phyloP scores from a whole-genome alignment of 2,888 invertebrate genomes.

The Plutella xylostella region DNA sequence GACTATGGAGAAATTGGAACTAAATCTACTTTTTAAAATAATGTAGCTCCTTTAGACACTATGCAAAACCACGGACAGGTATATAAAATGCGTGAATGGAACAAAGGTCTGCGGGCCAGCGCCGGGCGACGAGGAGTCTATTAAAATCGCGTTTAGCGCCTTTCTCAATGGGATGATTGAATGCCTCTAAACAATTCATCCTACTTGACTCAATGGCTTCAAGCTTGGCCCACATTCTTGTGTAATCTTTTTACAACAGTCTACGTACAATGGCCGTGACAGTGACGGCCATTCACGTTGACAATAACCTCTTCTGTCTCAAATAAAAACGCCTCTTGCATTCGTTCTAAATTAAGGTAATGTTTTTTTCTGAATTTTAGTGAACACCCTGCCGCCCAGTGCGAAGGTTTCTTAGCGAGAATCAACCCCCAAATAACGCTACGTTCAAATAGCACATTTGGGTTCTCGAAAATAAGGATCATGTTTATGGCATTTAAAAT shows the following conservation, averaged over 20 bases:
- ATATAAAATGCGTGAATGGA: slow-evolving; percentile 38
- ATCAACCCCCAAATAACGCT: too few relatives aligned
- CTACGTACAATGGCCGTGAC: slow-evolving; percentile 40
- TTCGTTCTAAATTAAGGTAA: slow-evolving; percentile 58
- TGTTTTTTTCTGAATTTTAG: slow-evolving; percentile 48
- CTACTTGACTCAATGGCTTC: slow-evolving; percentile 52
- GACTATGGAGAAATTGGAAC: too few relatives aligned
- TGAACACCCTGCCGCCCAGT: slow-evolving; percentile 50
- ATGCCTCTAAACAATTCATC: slow-evolving; percentile 59
- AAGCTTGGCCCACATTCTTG: slow-evolving; percentile 56
- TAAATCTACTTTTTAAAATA: too few relatives aligned
- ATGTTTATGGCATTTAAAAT: too few relatives aligned
- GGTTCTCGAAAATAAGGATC: too few relatives aligned
- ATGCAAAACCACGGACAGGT: slow-evolving; percentile 36
- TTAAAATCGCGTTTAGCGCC: slow-evolving; percentile 66
- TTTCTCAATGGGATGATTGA: slow-evolving; percentile 63
- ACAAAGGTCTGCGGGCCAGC: slow-evolving; percentile 49
- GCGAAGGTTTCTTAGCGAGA: slow-evolving; percentile 30
- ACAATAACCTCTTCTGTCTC: slow-evolving; percentile 38
- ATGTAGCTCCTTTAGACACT: too few relatives aligned
- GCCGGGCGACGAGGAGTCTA: slow-evolving; percentile 62
- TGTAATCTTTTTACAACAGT: slow-evolving; percentile 59
- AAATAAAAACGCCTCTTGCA: slow-evolving; percentile 34
- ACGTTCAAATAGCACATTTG: too few relatives aligned
- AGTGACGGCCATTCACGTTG: slow-evolving; percentile 38